A percentile compares a stretch with the other conserved stretches of the same genome.
Evolutionary conservation across 2,113 vertebrate genomes (phyloP).

Genomic region (Carlito syrichta): DNA sequence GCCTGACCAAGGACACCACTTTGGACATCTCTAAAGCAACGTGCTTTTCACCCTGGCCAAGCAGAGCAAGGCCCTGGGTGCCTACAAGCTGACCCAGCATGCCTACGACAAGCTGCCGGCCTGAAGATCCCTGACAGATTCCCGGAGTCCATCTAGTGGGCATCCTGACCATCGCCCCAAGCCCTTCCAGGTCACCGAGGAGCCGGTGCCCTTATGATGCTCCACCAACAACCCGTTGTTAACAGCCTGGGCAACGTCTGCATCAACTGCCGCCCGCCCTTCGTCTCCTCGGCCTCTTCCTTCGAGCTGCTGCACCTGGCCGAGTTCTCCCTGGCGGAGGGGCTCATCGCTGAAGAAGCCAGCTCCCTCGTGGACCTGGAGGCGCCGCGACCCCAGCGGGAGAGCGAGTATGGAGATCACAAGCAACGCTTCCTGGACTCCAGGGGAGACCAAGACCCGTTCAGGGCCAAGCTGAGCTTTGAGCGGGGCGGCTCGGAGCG

Average conservation of each 20-base stretch:
- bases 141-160: constrained; percentile 94
- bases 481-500: too few relatives aligned
- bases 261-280: constrained; percentile 96
- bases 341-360: too few relatives aligned
- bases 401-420: too few relatives aligned
- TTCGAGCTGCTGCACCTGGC: too few relatives aligned
- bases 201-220: constrained; percentile 97
- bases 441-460: too few relatives aligned
- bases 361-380: too few relatives aligned
- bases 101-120: constrained; percentile 94
- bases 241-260: constrained; percentile 95
- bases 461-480: too few relatives aligned
- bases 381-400: too few relatives aligned
- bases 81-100: constrained; percentile 94
- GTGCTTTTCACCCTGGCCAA: constrained; percentile 93
- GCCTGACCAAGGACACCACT: too few relatives aligned
- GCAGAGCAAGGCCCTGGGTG: constrained; percentile 93
- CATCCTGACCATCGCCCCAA: constrained; percentile 94
- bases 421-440: too few relatives aligned
- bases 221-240: constrained; percentile 96
- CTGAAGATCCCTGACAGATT: constrained; percentile 91
- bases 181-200: constrained; percentile 97
- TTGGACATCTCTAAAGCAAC: too few relatives aligned
- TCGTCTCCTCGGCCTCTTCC: constrained; percentile 95
- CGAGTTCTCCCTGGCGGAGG: too few relatives aligned